Percentiles rank a stretch among this genome's conserved stretches.
Evolutionary conservation across 37 sponge, comb jelly and placozoan species (phyloP).

Genomic region (Chondrilla cf. caribensis): DNA sequence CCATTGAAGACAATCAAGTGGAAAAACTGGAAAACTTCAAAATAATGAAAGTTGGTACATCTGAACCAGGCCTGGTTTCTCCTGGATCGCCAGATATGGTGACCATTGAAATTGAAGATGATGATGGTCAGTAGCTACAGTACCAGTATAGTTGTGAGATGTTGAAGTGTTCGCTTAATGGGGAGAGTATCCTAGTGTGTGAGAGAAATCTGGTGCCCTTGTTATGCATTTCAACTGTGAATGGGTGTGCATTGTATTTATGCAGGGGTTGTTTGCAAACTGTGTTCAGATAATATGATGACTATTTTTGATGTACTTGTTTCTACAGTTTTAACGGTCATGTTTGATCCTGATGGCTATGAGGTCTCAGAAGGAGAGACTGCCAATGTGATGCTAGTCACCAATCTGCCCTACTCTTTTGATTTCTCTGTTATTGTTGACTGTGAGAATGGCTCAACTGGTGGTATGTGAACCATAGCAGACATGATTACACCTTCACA

Average conservation of each 20-base stretch:
- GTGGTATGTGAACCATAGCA: neutral
- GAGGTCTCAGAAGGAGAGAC: neutral
- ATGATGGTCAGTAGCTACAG: slow-evolving; percentile 1
- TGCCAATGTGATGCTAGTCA: neutral
- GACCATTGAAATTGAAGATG: neutral
- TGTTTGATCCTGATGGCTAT: neutral
- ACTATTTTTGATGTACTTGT: neutral
- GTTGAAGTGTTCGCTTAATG: no score
- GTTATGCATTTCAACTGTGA: no score
- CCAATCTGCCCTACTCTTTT: neutral
- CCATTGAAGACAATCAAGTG: neutral
- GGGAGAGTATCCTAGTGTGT: no score
- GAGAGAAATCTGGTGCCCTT: no score
- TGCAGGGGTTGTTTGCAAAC: no score
- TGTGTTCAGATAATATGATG: no score
- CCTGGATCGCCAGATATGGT: neutral
- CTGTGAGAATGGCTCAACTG: neutral
- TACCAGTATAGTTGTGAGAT: no score
- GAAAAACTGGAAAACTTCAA: neutral
- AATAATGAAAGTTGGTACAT: neutral
- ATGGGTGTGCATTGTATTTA: no score
- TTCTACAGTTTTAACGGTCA: neutral
- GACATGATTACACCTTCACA: no score
- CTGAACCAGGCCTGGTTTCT: neutral
- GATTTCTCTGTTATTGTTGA: neutral